Base-by-base conservation (phyloP, 2,113 vertebrate genomes). In the Eptesicus fuscus region DNA sequence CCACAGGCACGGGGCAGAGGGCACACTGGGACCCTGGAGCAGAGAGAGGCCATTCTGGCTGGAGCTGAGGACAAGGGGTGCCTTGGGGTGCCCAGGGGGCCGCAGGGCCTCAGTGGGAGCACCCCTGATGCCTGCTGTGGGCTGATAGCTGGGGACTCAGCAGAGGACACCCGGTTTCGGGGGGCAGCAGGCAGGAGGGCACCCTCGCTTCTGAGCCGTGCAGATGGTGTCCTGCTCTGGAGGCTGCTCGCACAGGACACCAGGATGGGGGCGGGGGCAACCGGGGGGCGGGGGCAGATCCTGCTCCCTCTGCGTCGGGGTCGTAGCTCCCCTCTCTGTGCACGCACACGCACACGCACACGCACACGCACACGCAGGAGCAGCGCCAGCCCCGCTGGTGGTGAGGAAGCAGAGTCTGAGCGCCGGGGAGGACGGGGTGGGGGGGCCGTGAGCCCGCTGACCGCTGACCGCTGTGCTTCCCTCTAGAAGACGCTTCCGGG, bases 401-500 rank as follows among this genome's bases (percentile, higher is more conserved):
- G 28, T 8, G 7, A 71, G 63, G 25, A 22, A 8, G 12, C 22
- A 0, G 17, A 32, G 16, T 35, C 42, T 25, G 13, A 32, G 17
- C 22, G 12, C 53, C 4, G 7, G 56, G 20, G 53, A 56, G 53
- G 20, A 56, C 7, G 53, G 53, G 56, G 22, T 13, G 7, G 53
- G 18, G 2, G 23, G 56, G 56, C 20, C 9, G 9, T 5, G 32
- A 0, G 0, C 17, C 10, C 2, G 37, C 37, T 37, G 37, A 47
- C 49, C 17, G 13, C 1, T 40, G 28, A 14, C n/a, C 5, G 0
- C 56, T 12, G 7, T 80, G 76, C 93, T 98, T 95, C 91, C 86
- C 95, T 97, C 88, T 96, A 99, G 99, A 98, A 96, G 99, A 97
- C 20, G 97, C 96, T 6, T 96, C 97, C 0, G 99, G 98, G 83